phyloP scores from a whole-genome alignment of 2,888 invertebrate species.

The Hemaris fuciformis region DNA sequence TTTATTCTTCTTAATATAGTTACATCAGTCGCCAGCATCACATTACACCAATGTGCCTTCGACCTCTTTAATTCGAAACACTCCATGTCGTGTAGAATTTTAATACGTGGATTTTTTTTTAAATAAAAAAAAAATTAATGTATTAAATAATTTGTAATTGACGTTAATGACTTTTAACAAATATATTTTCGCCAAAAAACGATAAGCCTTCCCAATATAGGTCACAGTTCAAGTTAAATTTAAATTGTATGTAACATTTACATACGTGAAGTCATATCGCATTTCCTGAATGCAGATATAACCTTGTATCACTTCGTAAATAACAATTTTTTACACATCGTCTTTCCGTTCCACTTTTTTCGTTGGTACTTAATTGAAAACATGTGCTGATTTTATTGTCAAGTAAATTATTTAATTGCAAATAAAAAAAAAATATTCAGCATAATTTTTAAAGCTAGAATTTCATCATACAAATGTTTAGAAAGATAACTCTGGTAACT shows the following conservation, averaged over 20 bases:
- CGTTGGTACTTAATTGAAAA: slow-evolving; percentile 12
- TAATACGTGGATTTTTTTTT: not conserved
- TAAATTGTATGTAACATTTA: slow-evolving; percentile 19
- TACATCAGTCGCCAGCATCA: not conserved
- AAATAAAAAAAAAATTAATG: not conserved
- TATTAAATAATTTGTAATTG: not conserved
- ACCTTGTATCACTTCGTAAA: slow-evolving; percentile 43
- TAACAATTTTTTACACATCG: slow-evolving; percentile 19
- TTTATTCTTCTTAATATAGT: slow-evolving; percentile 14
- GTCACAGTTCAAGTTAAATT: slow-evolving; percentile 16
- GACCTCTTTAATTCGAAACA: not conserved
- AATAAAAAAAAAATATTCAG: no score
- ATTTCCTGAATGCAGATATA: slow-evolving; percentile 46
- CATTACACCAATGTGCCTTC: not conserved
- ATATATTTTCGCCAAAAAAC: not conserved
- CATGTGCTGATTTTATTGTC: not conserved
- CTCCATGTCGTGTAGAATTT: not conserved
- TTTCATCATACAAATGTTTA: not conserved
- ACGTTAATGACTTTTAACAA: not conserved
- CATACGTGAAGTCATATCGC: slow-evolving; percentile 28
- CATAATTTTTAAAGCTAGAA: no score
- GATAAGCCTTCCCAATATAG: slow-evolving; percentile 7
- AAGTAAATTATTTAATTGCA: not conserved
- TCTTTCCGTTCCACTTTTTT: slow-evolving; percentile 18
- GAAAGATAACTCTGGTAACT: not conserved